These are phyloP conservation scores for Eumacrocentrus americanus DNA, from an alignment of 2,888 invertebrate species.

Conservation along the genomic window DNA sequence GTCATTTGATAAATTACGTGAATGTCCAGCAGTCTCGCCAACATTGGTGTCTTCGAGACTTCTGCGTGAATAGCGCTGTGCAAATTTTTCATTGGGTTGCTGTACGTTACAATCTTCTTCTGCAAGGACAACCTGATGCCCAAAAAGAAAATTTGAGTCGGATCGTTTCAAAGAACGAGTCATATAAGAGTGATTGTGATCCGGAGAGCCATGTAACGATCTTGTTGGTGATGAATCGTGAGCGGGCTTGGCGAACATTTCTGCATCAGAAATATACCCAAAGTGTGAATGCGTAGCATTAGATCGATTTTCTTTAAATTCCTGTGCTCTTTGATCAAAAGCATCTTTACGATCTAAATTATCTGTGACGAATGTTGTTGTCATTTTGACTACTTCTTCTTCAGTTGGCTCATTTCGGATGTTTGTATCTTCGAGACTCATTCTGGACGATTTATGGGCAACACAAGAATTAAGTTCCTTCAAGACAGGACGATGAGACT, in stretches of 20 bases:
- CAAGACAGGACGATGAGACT: constrained; percentile 3
- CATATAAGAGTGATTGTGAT: not conserved
- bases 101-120: not conserved
- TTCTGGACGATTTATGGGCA: not conserved
- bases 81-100: constrained; percentile 34
- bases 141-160: constrained; percentile 32
- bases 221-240: not conserved
- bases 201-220: constrained; percentile 7
- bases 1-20: constrained; percentile 3
- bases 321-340: not conserved
- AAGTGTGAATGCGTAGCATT: not conserved
- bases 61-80: constrained; percentile 38
- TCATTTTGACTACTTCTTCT: not conserved
- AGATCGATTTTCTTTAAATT: constrained; percentile 2
- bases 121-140: constrained; percentile 20
- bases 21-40: not conserved
- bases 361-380: not conserved
- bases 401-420: constrained; percentile 2
- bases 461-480: constrained; percentile 22
- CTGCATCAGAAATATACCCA: not conserved
- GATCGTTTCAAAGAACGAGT: not conserved
- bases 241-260: not conserved
- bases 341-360: not conserved
- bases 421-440: constrained; percentile 29
- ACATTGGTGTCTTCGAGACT: constrained; percentile 50